Base-by-base conservation (phyloP, 2,888 invertebrate species). In the Galerucella pusilla region DNA sequence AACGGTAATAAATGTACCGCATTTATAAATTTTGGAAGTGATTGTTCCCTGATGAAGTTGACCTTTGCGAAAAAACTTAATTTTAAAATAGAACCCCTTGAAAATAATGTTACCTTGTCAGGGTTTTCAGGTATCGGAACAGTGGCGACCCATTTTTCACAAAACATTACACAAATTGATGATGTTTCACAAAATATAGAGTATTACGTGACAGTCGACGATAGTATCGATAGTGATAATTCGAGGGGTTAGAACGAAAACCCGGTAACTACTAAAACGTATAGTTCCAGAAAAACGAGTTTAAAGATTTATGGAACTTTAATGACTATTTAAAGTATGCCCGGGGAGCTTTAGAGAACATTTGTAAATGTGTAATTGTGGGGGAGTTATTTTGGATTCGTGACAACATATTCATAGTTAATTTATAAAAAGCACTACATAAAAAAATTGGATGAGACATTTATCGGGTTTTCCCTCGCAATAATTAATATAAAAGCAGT, bases 221-320 rank as follows among this genome's bases (percentile, higher is more conserved):
- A 20, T 20, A 20, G 20, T 20, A 20, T 20, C 20, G 20, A 20
- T 20, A 20, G 20, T 20, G n/a, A n/a, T n/a, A n/a, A n/a, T n/a
- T 57, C 57, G 57, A 11, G 16, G 57, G 57, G 57, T 57, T 7
- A 57, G 57, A 57, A 14, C 57, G 16, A 57, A 57, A 57, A 57
- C 57, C 57, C 57, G 57, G 57, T 57, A 57, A 57, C 57, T 57
- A 57, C 57, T 57, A 5, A 57, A 57, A 14, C n/a, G n/a, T 57
- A 57, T 57, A 14, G 1, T 57, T 57, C 57, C 57, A 57, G 12
- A 57, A 12, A 14, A 57, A 57, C 57, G 57, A 4, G 57, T 57
- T 57, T 57, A 57, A 57, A 57, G 57, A 57, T 57, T 57, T 14
- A 11, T 57, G 4, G 3, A 28, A 28, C 28, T 57, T 57, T 14